phyloP scores from a whole-genome alignment of 2,113 vertebrate genomes.

The Bambusicola thoracicus region DNA sequence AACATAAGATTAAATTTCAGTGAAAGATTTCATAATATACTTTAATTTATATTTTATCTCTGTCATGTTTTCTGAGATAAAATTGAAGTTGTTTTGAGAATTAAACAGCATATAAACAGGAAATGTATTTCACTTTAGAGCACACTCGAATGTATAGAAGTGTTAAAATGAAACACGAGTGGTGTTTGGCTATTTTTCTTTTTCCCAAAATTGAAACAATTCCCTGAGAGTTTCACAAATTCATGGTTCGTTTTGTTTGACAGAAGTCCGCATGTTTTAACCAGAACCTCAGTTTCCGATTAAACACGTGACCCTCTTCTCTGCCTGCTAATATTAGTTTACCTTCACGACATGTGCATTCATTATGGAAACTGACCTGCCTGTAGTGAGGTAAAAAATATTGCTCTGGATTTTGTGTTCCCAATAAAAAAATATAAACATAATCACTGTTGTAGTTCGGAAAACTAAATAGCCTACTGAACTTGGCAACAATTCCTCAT shows the following conservation, averaged over 20 bases:
- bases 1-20: background rate
- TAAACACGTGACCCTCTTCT: background rate
- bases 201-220: background rate
- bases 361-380: background rate
- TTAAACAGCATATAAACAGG: background rate
- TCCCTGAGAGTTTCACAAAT: background rate
- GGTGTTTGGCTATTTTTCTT: background rate
- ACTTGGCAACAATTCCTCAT: conserved; percentile 1
- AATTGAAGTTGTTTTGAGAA: background rate
- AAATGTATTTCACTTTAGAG: background rate
- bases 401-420: background rate
- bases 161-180: background rate
- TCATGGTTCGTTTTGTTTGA: background rate
- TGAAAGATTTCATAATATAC: background rate
- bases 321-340: background rate
- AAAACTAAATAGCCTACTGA: background rate
- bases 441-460: background rate
- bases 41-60: background rate
- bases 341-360: background rate
- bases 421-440: conserved; percentile 31
- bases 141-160: background rate
- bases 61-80: background rate
- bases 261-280: conserved; percentile 15
- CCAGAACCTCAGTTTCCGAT: background rate
- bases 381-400: background rate